These are phyloP conservation scores for Furcula furcula DNA, from an alignment of 2,888 invertebrate genomes.

Conservation along the genomic window DNA sequence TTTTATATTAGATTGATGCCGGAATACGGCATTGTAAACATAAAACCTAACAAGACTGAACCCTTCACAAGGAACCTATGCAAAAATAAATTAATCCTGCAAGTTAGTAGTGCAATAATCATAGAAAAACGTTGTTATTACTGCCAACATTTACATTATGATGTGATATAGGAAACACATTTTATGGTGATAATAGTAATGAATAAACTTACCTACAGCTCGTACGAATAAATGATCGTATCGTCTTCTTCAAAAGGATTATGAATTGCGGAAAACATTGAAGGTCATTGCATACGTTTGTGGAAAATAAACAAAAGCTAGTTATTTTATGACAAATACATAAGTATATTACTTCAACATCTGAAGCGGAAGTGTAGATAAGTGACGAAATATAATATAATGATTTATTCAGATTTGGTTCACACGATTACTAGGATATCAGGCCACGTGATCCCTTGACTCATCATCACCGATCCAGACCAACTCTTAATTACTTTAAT, in stretches of 20 bases:
- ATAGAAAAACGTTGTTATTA: no score
- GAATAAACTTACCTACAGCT: conserved; percentile 16
- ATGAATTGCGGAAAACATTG: conserved; percentile 54
- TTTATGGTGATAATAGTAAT: neutral
- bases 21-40: no score
- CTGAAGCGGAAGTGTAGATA: conserved; percentile 33
- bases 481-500: conserved; percentile 43
- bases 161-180: no score
- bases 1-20: no score
- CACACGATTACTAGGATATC: conserved; percentile 24
- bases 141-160: no score
- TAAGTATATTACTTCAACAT: conserved; percentile 37
- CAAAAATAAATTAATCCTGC: no score
- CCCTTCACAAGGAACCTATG: no score
- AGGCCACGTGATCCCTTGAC: conserved; percentile 36
- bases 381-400: conserved; percentile 24
- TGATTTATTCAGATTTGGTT: conserved; percentile 32
- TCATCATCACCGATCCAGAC: conserved; percentile 42
- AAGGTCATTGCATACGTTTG: conserved; percentile 43
- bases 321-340: conserved; percentile 29
- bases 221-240: conserved; percentile 20
- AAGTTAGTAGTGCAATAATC: no score
- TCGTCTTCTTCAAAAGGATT: conserved; percentile 46
- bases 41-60: no score
- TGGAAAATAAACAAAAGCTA: conserved; percentile 25